These are phyloP conservation scores for Carettochelys insculpta DNA, from an alignment of 2,113 vertebrate genomes.

Conservation along the genomic window DNA sequence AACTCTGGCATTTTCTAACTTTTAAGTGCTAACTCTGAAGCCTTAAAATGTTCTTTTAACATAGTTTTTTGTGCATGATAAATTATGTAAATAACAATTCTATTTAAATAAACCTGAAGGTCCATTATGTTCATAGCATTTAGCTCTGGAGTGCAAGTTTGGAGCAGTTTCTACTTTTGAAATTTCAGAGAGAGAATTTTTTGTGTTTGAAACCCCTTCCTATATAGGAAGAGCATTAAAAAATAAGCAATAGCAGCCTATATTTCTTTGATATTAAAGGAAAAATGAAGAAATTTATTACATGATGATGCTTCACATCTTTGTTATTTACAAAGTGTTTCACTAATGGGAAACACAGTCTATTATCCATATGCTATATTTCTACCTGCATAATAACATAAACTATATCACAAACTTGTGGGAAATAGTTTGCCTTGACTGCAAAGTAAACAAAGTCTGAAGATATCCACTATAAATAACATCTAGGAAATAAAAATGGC, in stretches of 20 bases:
- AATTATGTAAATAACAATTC: background rate
- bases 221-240: background rate
- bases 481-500: background rate
- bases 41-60: background rate
- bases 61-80: background rate
- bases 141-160: background rate
- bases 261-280: background rate
- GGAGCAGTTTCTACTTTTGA: background rate
- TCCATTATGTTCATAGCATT: background rate
- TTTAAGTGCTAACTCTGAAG: background rate
- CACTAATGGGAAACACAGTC: background rate
- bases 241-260: background rate
- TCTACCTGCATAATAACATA: background rate
- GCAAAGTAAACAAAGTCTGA: background rate
- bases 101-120: background rate
- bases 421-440: background rate
- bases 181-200: background rate
- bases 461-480: background rate
- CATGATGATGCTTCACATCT: background rate
- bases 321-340: background rate
- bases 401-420: slow-evolving; percentile 1
- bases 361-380: slow-evolving; percentile 11
- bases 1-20: background rate
- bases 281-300: background rate
- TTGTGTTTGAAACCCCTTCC: background rate